Evolutionary conservation across 2,888 invertebrate genomes (phyloP).

Genomic region (Tipula helvola): DNA sequence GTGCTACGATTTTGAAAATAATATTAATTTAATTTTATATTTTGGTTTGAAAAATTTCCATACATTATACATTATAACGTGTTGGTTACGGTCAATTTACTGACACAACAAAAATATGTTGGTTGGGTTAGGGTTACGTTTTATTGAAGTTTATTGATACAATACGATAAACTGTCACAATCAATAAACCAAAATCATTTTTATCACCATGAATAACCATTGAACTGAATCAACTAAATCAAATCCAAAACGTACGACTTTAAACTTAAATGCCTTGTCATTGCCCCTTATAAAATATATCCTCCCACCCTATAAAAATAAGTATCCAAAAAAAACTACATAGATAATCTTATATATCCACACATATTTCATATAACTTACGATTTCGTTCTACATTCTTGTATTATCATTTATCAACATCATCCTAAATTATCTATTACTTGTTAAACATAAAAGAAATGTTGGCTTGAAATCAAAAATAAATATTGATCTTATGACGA

Average conservation of each 20-base stretch:
- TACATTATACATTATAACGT: too few relatives aligned
- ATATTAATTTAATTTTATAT: too few relatives aligned
- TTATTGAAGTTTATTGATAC: background rate
- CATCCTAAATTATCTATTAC: background rate
- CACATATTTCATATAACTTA: background rate
- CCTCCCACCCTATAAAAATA: background rate
- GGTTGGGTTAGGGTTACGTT: too few relatives aligned
- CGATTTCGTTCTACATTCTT: background rate
- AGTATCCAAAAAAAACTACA: background rate
- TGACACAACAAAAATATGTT: too few relatives aligned
- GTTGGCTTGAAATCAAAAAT: background rate
- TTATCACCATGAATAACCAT: background rate
- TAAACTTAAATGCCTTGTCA: background rate
- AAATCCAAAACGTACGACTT: background rate
- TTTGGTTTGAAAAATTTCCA: too few relatives aligned
- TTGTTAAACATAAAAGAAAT: background rate
- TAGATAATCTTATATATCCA: background rate
- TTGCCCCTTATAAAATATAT: background rate
- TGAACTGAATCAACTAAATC: background rate
- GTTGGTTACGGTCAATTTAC: too few relatives aligned
- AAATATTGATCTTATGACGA: background rate
- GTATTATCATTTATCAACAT: background rate
- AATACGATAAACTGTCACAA: background rate
- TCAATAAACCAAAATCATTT: background rate
- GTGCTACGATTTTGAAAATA: too few relatives aligned